Conservation (phyloP, 1,140 invertebrate species). For the Conus ventricosus region DNA sequence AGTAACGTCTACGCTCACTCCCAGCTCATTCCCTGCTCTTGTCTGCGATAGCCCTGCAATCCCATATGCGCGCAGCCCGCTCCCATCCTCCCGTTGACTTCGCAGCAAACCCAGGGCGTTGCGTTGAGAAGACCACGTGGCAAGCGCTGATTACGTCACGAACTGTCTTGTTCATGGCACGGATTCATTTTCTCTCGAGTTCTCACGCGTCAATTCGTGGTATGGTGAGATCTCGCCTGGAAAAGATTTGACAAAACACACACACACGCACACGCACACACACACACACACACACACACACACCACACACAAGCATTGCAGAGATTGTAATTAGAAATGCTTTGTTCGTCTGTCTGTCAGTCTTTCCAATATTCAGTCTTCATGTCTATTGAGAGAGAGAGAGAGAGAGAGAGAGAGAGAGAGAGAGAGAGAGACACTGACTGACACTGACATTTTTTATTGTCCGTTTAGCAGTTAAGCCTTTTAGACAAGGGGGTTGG, state of each 20-base stretch:
- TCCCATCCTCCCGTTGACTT: not conserved
- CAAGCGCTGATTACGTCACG: no score
- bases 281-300: slow-evolving; percentile 4
- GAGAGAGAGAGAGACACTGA: no score
- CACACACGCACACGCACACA: not conserved
- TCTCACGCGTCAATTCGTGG: not conserved
- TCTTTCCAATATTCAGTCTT: no score
- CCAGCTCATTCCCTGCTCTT: not conserved
- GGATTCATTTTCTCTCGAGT: not conserved
- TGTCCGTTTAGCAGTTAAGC: no score
- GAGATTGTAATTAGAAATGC: no score
- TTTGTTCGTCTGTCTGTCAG: no score
- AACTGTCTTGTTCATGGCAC: no score
- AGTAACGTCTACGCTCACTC: not conserved
- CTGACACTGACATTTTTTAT: no score
- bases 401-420: no score
- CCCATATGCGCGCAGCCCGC: not conserved
- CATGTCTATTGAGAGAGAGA: no score
- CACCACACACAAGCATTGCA: not conserved
- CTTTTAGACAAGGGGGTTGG: no score
- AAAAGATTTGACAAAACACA: not conserved
- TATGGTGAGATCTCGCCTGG: not conserved
- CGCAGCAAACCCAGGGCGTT: not conserved
- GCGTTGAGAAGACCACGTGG: no score
- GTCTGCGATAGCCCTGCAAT: not conserved